Base-by-base conservation (phyloP, 2,888 invertebrate species). In the Melipona beecheii region DNA sequence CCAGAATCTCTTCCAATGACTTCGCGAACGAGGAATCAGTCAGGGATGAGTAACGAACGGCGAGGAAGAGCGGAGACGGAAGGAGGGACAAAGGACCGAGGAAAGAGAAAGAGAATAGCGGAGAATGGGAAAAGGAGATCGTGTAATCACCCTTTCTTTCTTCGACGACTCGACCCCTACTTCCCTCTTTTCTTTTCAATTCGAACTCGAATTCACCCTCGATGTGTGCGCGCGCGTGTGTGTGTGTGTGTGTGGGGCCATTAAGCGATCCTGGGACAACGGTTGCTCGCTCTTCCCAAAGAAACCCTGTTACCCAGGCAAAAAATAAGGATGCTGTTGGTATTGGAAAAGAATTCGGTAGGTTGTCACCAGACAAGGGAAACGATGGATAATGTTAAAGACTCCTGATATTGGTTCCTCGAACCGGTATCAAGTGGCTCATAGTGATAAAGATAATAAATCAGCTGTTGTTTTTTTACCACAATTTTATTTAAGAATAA, bases 1-100 rank as follows among this genome's bases (percentile, higher is more conserved):
- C 92, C 93, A 90, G 86, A 92, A 92, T 90, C 86, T 78, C 84
- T 43, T 43, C 84, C 80, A 91, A 91, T 93, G 92, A 93, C 92
- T 92, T 81, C 89, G 88, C 89, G 89, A 90, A 86, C 81, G 50
- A 49, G 77, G 77, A 78, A 81, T 74, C 78, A 83, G 70, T 9
- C 43, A 71, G 85, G 78, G 80, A 73, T 66, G 81, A 81, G 71
- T 56, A 69, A 58, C 56, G 71, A 64, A 74, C 69, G 64, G 0
- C n/a, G 43, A 50, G 70, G 36, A 71, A 71, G 73, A 77, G 78
- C 24, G 76, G 27, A 60, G 64, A 82, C 19, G 60, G 66, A 75
- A 83, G 77, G 65, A 78, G 66, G 68, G 49, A 43, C 31, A 56
- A 72, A 60, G 73, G 49, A 64, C 2, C 21, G 17, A 5, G 43